Base-by-base conservation (phyloP, 2,888 invertebrate species). In the Ophion obscuratus region DNA sequence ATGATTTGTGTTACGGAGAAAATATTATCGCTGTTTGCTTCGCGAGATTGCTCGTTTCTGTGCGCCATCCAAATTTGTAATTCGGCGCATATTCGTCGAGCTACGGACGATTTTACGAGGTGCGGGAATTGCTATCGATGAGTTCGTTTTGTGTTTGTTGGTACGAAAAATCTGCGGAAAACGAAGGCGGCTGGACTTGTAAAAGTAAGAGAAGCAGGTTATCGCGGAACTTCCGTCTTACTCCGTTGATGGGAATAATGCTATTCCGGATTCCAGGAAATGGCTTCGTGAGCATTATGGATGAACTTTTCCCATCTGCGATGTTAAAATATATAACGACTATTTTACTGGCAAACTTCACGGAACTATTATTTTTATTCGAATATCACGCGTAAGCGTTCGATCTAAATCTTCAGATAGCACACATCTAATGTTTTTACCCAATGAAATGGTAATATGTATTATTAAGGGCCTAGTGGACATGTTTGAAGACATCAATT, bases 161-260 rank as follows among this genome's bases (percentile, higher is more conserved):
- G 67, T 59, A 59, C 47, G 61, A 47, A 79, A 79, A 59, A 67
- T 61, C 20, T 20, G 44, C 36, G 44, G 61, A 57, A 66, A 67
- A 85, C 80, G 82, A 74, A 24, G 68, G 74, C 59, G 67, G 64
- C 14, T 75, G 82, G 78, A 87, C 87, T 86, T 88, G 85, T 84
- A 77, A 82, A 74, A 81, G 44, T 44, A 59, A 59, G 31, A 64
- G 62, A 57, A 53, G 47, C 24, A 68, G 84, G 88, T 87, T 88
- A 89, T 88, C 88, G 81, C 53, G 27, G 79, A 77, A 74, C 62
- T 82, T 81, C 83, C 85, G 84, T 87, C 84, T 81, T 62, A 64
- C 66, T 87, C 82, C 76, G 84, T 85, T 81, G 81, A 84, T 82
- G 77, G 78, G 61, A 66, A 62, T 61, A 24, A 53, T 53, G 53